Conservation (phyloP, 2,113 vertebrate genomes). For the Oryzias woworae region DNA sequence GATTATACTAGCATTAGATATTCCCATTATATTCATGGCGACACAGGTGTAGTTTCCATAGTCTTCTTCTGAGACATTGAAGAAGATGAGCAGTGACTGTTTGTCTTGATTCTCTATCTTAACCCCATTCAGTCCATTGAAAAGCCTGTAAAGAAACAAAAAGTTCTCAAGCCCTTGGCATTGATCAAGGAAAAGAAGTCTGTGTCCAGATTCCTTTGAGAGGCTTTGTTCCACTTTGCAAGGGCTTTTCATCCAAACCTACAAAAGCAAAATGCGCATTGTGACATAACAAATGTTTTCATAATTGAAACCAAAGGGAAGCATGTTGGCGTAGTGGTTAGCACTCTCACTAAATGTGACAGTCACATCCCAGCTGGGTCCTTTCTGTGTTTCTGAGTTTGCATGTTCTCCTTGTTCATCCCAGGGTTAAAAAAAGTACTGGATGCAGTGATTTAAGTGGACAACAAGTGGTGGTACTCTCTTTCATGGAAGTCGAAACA, state of each 20-base stretch:
- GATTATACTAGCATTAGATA: slow-evolving; percentile 95
- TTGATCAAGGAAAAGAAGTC: background rate
- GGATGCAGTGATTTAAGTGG: no score
- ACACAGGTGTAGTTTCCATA: slow-evolving; percentile 99
- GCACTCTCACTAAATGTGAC: no score
- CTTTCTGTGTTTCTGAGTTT: no score
- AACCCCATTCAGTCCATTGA: slow-evolving; percentile 86
- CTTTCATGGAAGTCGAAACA: no score
- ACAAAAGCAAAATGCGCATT: background rate
- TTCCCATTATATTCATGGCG: slow-evolving; percentile 92
- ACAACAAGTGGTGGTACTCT: no score
- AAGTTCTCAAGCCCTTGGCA: background rate
- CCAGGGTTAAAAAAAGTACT: no score
- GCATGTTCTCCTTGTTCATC: no score
- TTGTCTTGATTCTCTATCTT: slow-evolving; percentile 93
- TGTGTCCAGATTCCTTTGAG: background rate
- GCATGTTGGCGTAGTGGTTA: no score
- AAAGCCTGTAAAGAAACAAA: slow-evolving; percentile 76
- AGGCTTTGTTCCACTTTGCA: background rate
- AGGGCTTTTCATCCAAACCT: slow-evolving; percentile 1
- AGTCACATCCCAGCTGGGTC: no score
- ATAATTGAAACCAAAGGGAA: background rate
- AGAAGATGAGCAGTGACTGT: slow-evolving; percentile 93
- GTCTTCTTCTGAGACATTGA: slow-evolving; percentile 97
- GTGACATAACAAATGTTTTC: background rate